These are phyloP conservation scores for Salvelinus fontinalis DNA, from an alignment of 2,113 vertebrate genomes.

Conservation along the genomic window DNA sequence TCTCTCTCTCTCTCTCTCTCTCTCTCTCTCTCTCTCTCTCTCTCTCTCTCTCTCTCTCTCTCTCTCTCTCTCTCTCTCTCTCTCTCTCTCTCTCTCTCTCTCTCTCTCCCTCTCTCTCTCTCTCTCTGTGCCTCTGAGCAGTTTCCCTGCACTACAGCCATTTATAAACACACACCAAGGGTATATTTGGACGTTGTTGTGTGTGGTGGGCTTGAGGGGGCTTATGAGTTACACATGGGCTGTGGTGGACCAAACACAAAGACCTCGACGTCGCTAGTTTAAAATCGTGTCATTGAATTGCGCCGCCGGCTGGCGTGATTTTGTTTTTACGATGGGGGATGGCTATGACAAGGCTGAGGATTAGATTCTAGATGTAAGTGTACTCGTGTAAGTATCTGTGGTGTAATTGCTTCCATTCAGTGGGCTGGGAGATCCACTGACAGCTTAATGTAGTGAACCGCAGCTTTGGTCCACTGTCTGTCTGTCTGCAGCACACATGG, in stretches of 20 bases:
- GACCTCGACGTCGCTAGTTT: constrained; percentile 21
- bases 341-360: constrained; percentile 58
- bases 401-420: constrained; percentile 72
- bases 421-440: constrained; percentile 54
- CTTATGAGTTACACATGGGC: too few relatives aligned
- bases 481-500: too few relatives aligned
- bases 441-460: constrained; percentile 61
- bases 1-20: not conserved
- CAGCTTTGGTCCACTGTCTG: too few relatives aligned
- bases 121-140: not conserved
- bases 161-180: too few relatives aligned
- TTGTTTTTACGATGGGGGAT: constrained; percentile 48
- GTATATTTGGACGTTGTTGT: too few relatives aligned
- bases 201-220: too few relatives aligned
- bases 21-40: too few relatives aligned
- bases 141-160: too few relatives aligned
- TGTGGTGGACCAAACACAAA: too few relatives aligned
- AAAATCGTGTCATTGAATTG: constrained; percentile 14
- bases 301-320: constrained; percentile 6
- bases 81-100: too few relatives aligned
- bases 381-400: constrained; percentile 65
- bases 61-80: not conserved
- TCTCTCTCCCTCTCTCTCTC: not conserved
- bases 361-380: constrained; percentile 64
- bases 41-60: not conserved